Base-by-base conservation (phyloP, 2,113 vertebrate genomes). In the Lampris megalopsis region DNA sequence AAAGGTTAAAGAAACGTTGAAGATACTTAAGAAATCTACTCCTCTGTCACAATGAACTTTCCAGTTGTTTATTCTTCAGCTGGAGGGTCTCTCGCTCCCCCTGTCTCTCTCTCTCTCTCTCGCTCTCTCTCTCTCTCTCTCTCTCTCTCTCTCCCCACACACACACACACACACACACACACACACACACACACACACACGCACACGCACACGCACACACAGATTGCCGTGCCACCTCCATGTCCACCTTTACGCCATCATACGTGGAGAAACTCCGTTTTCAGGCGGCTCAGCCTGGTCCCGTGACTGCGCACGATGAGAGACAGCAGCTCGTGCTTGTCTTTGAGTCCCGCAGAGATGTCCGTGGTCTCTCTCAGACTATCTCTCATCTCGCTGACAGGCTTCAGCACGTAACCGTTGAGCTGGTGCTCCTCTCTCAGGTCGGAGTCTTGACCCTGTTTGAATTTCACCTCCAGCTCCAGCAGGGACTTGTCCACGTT, bases 381-480 rank as follows among this genome's bases (percentile, higher is more conserved):
- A 70, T 93, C 92, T 4, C 92, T 93, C 80, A 96, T 94, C 82
- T 95, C 95, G 42, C 95, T 79, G 82, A 98, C 92, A 92, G 97
- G 96, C 35, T 95, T 95, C 86, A 97, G 53, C 49, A 97, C 95
- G 77, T 95, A 91, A 59, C 95, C 95, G 49, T 93, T 94, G 76
- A 98, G 92, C 59, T 95, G 93, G 47, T 93, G 92, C 66, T 96
- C 96, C 82, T 97, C 97, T 82, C 89, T 92, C 77, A 94, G 91
- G 76, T 93, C 94, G 0, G 94, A 95, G 6, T 97, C 96, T 76
- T 97, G 97, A 42, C 96, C 96, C 79, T 97, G 96, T 0, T 95
- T 96, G 75, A 99, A 98, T 82, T 99, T 99, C 76, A 93, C 93
- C 81, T 99, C 97, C 88, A 99, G 93, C 89, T 99, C 97, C 24